Evolutionary conservation across 2,888 invertebrate species (phyloP), one percentile per base, ranked within the genome.

Genomic region (Ditula angustiorana): DNA sequence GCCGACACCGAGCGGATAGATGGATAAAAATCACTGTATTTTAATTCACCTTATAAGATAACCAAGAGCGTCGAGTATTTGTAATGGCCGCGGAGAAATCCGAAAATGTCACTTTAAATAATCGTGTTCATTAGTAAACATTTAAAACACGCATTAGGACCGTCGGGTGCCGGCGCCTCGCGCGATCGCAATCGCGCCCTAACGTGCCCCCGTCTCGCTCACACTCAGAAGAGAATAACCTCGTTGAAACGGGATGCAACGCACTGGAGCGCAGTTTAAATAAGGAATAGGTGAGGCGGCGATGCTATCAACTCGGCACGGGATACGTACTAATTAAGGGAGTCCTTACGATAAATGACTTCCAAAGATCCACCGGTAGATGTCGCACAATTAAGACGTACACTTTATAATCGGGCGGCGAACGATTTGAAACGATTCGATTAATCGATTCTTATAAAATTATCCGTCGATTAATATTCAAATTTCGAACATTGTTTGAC

Each of bases 111-210:
- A 89, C 89, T 88, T 91, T 87, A 90, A 91, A 90, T 92, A 91
- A 92, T 91, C 88, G 87, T 90, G 87, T 87, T 91, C 90, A 90
- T 92, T 92, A 92, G 90, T 90, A 89, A 88, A 90, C 90, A 91
- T 92, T 91, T 89, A 88, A 91, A 86, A 88, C 89, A 86, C 85
- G 88, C 90, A 90, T 91, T 91, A 90, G 86, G 85, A 82, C 81
- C 80, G 85, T 74, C 82, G 88, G 90, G 88, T 89, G 89, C 88
- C 87, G 90, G 89, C 89, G 90, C 90, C 89, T 82, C 76, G 78
- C 72, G 50, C 79, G 88, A 90, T 89, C 82, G 75, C 80, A 76
- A 88, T 90, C 89, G 82, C 68, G 66, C 67, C 77, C 76, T 77
- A 81, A 83, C 76, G 75, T 82, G 79, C 69, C 65, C 56, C 79